These are phyloP conservation scores for Puntigrus tetrazona DNA, from an alignment of 2,113 vertebrate genomes.

Conservation along the genomic window DNA sequence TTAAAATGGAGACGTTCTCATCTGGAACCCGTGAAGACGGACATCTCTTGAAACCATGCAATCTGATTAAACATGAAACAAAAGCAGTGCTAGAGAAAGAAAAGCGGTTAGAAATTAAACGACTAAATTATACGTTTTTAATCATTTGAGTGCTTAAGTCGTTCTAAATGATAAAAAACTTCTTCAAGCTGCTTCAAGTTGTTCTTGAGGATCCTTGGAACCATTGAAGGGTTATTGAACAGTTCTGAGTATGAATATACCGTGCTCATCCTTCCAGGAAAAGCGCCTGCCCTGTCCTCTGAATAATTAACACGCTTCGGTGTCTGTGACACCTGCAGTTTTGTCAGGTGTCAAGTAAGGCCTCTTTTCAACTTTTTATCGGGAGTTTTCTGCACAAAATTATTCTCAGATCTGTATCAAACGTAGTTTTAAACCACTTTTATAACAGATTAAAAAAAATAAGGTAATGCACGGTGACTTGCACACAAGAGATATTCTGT, in stretches of 20 bases:
- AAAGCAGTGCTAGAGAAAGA: neutral
- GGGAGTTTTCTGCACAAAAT: neutral
- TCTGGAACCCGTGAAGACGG: neutral
- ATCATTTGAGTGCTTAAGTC: neutral
- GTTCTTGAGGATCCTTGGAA: neutral
- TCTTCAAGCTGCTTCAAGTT: neutral
- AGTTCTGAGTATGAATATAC: neutral
- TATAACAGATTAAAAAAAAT: neutral
- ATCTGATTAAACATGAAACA: neutral
- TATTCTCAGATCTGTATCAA: neutral
- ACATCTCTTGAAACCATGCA: neutral
- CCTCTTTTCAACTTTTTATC: neutral
- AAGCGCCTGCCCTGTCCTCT: neutral
- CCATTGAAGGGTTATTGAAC: neutral
- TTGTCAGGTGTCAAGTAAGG: neutral
- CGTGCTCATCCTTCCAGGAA: neutral
- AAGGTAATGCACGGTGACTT: neutral
- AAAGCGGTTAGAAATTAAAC: no score
- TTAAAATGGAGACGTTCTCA: neutral
- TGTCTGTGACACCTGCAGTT: neutral
- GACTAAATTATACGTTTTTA: neutral
- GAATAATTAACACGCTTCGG: conserved; percentile 5
- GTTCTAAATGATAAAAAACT: neutral
- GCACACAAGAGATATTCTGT: neutral
- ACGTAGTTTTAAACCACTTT: neutral